Conservation (phyloP, 2,888 invertebrate species). For the Polydrusus pterygomalis region DNA sequence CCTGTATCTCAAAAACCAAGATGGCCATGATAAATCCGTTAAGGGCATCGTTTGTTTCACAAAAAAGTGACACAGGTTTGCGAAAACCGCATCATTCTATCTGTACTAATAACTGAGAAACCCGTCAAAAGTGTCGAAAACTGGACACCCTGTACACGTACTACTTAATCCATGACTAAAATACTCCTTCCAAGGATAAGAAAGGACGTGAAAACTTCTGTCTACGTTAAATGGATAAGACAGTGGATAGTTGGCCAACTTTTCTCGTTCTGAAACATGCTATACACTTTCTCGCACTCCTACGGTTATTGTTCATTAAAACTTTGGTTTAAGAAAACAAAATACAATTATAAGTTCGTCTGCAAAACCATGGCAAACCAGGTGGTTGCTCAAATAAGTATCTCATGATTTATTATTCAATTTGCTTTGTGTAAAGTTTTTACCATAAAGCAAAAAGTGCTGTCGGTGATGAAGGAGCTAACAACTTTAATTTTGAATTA, state of each 20-base stretch:
- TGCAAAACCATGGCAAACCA: slow-evolving; percentile 23
- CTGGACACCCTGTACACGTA: too few species aligned
- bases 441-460: slow-evolving; percentile 3
- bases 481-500: slow-evolving; percentile 3
- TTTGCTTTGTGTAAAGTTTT: slow-evolving; percentile 36
- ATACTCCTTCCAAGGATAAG: too few species aligned
- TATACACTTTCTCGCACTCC: slow-evolving; percentile 1
- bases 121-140: too few species aligned
- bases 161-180: too few species aligned
- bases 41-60: too few species aligned
- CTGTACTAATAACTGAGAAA: too few species aligned
- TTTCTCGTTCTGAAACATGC: slow-evolving; percentile 10
- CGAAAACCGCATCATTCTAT: too few species aligned
- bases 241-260: slow-evolving; percentile 13
- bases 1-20: too few species aligned
- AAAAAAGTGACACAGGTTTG: too few species aligned
- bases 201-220: neutral
- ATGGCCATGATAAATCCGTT: too few species aligned
- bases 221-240: neutral
- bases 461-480: neutral
- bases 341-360: slow-evolving; percentile 37
- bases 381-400: slow-evolving; percentile 35
- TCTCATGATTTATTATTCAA: slow-evolving; percentile 45
- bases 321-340: slow-evolving; percentile 27
- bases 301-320: slow-evolving; percentile 17